Base-by-base conservation (phyloP, 2,797 vertebrate genomes). In the Falco berigora region DNA sequence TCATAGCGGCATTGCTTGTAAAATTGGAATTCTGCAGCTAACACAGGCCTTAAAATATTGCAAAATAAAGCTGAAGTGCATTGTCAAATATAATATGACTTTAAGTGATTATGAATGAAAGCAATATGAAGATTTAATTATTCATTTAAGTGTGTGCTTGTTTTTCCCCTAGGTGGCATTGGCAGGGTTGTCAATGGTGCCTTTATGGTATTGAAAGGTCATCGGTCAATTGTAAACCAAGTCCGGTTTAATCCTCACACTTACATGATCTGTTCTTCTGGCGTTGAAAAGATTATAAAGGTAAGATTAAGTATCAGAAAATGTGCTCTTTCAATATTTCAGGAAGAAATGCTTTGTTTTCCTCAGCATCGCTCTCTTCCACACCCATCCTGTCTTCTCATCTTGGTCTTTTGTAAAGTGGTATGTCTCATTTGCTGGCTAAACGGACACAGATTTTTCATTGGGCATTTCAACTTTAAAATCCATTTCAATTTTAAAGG, bases 261-360 rank as follows among this genome's bases (percentile, higher is more conserved):
- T 78, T 99, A 99, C 98, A 99, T 99, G 99, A 99, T 99, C 98
- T 99, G 99, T 97, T 99, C 99, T 83, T 99, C 99, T 1, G 99
- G 99, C 0, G 99, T 99, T 89, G 99, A 99, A 98, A 99, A 99
- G 97, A 99, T 99, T 96, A 99, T 99, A 98, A 99, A 99, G 99
- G 99, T 99, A 72, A 98, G 98, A 76, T 69, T n/a, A 56, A 46
- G 69, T n/a, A 67, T 44, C 25, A 79, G 67, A 56, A 86, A 90
- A 90, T 10, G 13, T 32, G 5, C 42, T 63, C 8, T 52, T 90
- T 62, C 11, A 30, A 0, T 58, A 32, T 64, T 79, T 94, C 14
- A 52, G 62, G 58, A 75, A 63, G 47, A 82, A 91, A 36, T 52
- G 40, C 23, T 92, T 88, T 42, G 24, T 80, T 86, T 92, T 68